Base-by-base conservation (phyloP, 1,140 invertebrate genomes). In the Lysiphlebus fabarum region DNA sequence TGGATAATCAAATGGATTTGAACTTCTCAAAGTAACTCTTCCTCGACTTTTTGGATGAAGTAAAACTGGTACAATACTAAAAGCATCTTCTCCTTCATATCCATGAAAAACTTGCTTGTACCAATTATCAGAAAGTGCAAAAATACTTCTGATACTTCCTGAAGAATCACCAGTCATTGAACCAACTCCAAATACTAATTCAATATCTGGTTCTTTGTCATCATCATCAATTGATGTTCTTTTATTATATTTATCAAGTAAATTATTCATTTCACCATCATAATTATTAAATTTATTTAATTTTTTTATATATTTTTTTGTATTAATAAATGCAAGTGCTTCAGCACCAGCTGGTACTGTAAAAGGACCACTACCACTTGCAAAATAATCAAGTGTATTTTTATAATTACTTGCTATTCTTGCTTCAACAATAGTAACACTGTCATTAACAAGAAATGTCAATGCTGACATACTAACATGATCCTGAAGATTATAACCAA, bases 401-500 rank as follows among this genome's bases (percentile, higher is more conserved):
- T 70, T 51, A 6, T 84, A 82, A 70, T 82, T 82, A 1, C 75
- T 79, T 5, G 69, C 76, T 0, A 83, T 67, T 56, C 76, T 71
- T 1, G 80, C 62, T 69, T 84, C 73, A 9, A 85, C 74, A 6
- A 86, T 79, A 4, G 83, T 81, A 1, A 83, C 78, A 1, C 80
- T 83, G 40, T 84, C 80, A 62, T 90, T 87, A 0, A 89, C 82
- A 34, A 86, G 73, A 66, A 89, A 90, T 0, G 84, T 84, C 53
- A 90, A 75, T 3, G 85, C 85, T 17, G 84, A 85, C 48, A 88
- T 83, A 1, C 86, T 87, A 14, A 90, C 82, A 65, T 92, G 90
- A 72, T 91, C 90, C 67, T 90, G 87, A 0, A 94, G 80, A 72
- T 93, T 93, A 57, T 86, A 82, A 1, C 92, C 92, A 0, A 94